Evolutionary conservation across 1,140 invertebrate genomes (phyloP).

Genomic region (Drosophila varians): DNA sequence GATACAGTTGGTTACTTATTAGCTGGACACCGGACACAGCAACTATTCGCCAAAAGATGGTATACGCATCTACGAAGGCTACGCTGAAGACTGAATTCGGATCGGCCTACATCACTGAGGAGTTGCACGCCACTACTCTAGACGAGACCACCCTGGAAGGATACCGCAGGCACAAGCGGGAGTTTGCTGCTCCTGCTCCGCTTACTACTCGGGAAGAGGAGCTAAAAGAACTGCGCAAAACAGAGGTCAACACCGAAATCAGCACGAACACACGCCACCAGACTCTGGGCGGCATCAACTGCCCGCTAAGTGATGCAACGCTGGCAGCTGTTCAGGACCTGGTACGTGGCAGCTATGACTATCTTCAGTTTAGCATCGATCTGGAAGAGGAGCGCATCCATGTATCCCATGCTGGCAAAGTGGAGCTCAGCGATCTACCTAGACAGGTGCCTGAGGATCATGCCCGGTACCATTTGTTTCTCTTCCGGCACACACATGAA

Average conservation of each 20-base stretch:
- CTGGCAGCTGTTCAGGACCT: constrained; percentile 89
- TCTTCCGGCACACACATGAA: constrained; percentile 96
- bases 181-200: constrained; percentile 92
- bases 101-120: constrained; percentile 92
- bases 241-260: constrained; percentile 90
- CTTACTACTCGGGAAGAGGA: constrained; percentile 96
- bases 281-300: constrained; percentile 95
- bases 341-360: constrained; percentile 87
- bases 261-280: constrained; percentile 94
- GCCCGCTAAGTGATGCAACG: constrained; percentile 94
- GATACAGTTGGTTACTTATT: constrained; percentile 97
- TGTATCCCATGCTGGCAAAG: constrained; percentile 87
- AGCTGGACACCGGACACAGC: constrained; percentile 97
- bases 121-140: constrained; percentile 84
- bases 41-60: constrained; percentile 97
- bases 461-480: constrained; percentile 96
- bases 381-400: constrained; percentile 77
- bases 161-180: constrained; percentile 91
- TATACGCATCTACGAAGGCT: constrained; percentile 99
- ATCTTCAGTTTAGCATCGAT: constrained; percentile 91
- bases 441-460: constrained; percentile 91
- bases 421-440: constrained; percentile 87
- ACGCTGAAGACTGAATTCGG: constrained; percentile 98
- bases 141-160: constrained; percentile 93
- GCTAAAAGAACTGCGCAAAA: constrained; percentile 90